phyloP scores from a whole-genome alignment of 2,113 vertebrate species.

The Ellobius talpinus region DNA sequence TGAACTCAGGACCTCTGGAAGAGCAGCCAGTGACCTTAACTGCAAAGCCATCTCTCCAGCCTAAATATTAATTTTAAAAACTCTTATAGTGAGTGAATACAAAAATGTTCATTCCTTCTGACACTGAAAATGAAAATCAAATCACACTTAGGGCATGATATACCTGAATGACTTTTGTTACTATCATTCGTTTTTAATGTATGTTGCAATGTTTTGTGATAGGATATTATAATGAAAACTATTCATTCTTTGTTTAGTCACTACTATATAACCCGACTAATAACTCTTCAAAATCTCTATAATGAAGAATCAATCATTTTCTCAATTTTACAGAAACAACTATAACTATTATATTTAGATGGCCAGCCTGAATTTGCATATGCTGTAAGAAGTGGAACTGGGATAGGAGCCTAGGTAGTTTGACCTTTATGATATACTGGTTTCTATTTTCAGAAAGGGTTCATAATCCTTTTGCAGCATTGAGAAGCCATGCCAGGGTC shows the following conservation, averaged over 20 bases:
- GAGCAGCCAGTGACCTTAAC: neutral
- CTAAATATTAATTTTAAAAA: neutral
- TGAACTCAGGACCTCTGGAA: neutral
- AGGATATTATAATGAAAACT: neutral
- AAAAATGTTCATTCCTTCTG: slow-evolving; percentile 49
- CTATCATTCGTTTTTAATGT: slow-evolving; percentile 16
- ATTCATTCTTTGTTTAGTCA: neutral
- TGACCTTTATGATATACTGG: neutral
- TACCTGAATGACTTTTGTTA: slow-evolving; percentile 4
- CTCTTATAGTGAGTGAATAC: slow-evolving; percentile 2
- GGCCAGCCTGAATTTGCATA: neutral
- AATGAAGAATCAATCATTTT: slow-evolving; percentile 39
- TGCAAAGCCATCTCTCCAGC: neutral
- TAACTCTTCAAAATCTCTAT: slow-evolving; percentile 38
- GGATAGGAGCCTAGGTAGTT: neutral
- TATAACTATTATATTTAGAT: neutral
- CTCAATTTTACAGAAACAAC: slow-evolving; percentile 14
- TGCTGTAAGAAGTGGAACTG: neutral
- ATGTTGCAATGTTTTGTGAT: slow-evolving; percentile 11
- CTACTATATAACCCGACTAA: slow-evolving; percentile 24
- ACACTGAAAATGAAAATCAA: slow-evolving; percentile 58
- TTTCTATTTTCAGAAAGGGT: neutral
- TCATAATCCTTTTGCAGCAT: neutral
- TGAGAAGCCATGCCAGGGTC: neutral
- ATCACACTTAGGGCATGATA: slow-evolving; percentile 5